phyloP scores from a whole-genome alignment of 2,888 invertebrate species.

The Chironomus tentans region DNA sequence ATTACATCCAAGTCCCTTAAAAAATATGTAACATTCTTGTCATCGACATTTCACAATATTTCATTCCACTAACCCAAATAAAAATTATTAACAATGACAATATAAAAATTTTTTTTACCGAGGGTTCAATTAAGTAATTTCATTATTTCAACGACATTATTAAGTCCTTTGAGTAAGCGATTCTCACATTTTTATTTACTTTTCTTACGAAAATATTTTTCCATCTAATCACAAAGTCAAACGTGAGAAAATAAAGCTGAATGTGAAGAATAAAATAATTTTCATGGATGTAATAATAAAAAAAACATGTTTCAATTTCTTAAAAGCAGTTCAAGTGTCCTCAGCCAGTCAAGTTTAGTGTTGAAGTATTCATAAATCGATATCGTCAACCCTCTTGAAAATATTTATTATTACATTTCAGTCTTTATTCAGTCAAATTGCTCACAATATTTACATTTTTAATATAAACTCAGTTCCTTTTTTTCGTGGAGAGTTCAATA shows the following conservation, averaged over 20 bases:
- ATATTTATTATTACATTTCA: neutral
- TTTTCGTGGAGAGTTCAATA: no score
- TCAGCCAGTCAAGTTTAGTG: neutral
- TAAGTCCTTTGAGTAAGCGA: no score
- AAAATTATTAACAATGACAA: no score
- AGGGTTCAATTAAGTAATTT: no score
- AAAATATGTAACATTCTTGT: no score
- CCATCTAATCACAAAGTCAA: neutral
- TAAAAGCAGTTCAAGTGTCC: neutral
- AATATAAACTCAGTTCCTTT: neutral
- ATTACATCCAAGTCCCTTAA: no score
- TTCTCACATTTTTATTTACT: no score
- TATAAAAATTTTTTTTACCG: no score
- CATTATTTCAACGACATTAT: no score
- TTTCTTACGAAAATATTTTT: no score
- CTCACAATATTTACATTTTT: conserved; percentile 9
- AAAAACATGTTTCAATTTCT: conserved; percentile 16
- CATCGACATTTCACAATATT: no score
- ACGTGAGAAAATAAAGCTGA: neutral
- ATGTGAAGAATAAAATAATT: neutral
- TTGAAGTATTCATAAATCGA: neutral
- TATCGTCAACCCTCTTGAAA: conserved; percentile 15
- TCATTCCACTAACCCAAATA: no score
- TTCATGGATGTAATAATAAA: neutral
- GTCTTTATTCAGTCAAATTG: neutral